Base-by-base conservation (phyloP, 2,113 vertebrate species). In the Collichthys lucidus region DNA sequence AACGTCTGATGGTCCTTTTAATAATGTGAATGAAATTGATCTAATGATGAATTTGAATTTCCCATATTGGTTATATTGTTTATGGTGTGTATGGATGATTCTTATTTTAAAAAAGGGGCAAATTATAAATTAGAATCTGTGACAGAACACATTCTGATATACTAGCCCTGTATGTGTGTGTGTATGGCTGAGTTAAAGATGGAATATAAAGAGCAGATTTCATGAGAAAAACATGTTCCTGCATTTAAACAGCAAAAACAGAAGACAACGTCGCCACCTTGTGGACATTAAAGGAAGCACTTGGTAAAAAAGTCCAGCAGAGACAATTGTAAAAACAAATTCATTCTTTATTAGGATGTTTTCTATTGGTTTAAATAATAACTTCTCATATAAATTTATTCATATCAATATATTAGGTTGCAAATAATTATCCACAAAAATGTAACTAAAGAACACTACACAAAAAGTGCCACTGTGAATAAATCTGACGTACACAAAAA, bases 391-490 rank as follows among this genome's bases (percentile, higher is more conserved):
- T 20, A 82, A 89, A 82, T 82, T 12, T 24, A 53, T 70, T 79
- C 15, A 62, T 69, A 64, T 70, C n/a, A 72, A 60, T 63, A 83
- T 17, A 66, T 57, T 31, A 67, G 10, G 15, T 49, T 65, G 24
- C 47, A 87, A 86, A 86, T 59, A 63, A 85, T 61, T 17, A 24
- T 12, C 10, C 79, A 91, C 85, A 85, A 76, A 84, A 74, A 69
- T 71, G 12, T 64, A 82, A 86, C 60, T 26, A 49, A 80, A 63
- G n/a, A 53, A 74, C 31, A 90, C 75, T 31, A 80, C 85, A 91
- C 67, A 87, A 63, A 78, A 77, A 64, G 49, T 80, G 65, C 57
- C 55, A 86, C 74, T 52, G 47, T 55, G 44, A 83, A 69, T 26
- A 65, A 78, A 4, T 74, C 42, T 47, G 66, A 74, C 75, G 40